Evolutionary conservation across 2,888 invertebrate species (phyloP).

Genomic region (Brenthis ino): DNA sequence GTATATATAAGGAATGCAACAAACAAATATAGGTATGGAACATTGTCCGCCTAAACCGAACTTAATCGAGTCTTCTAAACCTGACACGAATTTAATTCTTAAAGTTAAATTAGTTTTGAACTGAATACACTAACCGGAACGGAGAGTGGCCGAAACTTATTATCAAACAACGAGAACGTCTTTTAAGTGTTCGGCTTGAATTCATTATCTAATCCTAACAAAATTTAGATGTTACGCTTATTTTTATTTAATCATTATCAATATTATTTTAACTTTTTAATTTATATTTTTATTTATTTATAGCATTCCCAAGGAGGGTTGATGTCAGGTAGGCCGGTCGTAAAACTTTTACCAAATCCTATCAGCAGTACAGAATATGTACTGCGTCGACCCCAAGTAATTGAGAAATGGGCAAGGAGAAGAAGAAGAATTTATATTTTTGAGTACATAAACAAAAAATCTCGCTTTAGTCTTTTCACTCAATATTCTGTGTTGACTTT

Average conservation of each 20-base stretch:
- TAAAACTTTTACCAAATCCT: no score
- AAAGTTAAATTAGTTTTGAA: conserved; percentile 41
- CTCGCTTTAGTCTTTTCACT: no score
- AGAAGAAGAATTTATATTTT: no score
- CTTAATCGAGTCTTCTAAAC: conserved; percentile 25
- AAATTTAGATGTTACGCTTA: background rate
- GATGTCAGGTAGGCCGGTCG: no score
- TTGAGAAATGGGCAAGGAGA: no score
- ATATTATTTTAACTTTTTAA: background rate
- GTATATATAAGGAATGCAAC: background rate
- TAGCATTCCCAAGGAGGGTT: no score
- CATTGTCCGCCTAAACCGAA: conserved; percentile 3
- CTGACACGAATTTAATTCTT: conserved; percentile 38
- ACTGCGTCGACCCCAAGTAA: no score
- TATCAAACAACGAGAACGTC: conserved; percentile 25
- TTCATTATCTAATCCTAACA: conserved; percentile 19
- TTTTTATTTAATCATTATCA: background rate
- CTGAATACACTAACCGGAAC: conserved; percentile 35
- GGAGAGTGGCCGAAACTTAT: conserved; percentile 33
- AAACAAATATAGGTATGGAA: background rate
- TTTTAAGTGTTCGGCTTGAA: conserved; percentile 28
- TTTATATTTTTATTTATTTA: no score
- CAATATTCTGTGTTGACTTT: no score
- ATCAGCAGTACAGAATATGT: no score
- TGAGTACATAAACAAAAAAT: no score